Conservation (phyloP, 2,113 vertebrate genomes). For the Numenius arquata region DNA sequence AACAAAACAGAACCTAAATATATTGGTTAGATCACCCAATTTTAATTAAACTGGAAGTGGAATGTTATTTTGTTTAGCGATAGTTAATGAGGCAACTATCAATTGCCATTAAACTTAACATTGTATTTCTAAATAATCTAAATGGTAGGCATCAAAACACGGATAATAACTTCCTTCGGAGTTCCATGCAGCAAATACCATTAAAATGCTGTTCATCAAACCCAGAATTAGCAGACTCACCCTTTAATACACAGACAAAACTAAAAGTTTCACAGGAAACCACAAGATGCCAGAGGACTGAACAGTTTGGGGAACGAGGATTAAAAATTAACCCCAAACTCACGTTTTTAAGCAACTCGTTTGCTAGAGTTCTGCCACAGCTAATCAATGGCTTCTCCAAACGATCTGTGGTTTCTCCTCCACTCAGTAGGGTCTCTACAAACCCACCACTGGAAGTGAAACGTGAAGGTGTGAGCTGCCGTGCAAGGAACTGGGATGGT, state of each 20-base stretch:
- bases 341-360: background rate
- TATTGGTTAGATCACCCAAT: background rate
- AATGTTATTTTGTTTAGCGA: background rate
- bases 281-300: background rate
- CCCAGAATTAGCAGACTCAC: background rate
- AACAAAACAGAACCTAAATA: background rate
- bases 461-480: background rate
- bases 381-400: background rate
- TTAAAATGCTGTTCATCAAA: background rate
- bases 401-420: fast-evolving
- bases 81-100: background rate
- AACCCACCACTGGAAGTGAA: background rate
- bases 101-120: background rate
- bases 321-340: slow-evolving; percentile 18
- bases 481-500: background rate
- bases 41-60: background rate
- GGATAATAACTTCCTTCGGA: background rate
- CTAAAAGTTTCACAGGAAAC: background rate
- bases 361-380: background rate
- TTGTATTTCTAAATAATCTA: background rate
- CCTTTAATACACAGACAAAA: background rate
- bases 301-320: background rate
- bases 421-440: background rate
- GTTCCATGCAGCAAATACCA: background rate
- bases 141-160: background rate